Evolutionary conservation across 92 coral and sea anemone genomes (phyloP).

Genomic region (Epizoanthus ramosus): DNA sequence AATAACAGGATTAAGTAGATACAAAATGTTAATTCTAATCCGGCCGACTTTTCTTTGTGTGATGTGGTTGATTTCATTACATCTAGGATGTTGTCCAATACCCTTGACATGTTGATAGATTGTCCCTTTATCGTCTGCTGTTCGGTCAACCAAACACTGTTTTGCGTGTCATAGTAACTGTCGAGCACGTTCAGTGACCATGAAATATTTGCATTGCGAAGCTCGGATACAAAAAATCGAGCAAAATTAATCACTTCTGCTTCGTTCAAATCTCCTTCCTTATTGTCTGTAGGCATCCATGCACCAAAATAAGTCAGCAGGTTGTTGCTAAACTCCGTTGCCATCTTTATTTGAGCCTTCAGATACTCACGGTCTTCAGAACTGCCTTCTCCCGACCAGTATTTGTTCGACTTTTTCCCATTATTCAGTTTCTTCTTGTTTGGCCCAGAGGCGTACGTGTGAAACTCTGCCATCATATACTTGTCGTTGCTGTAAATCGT

Average conservation of each 20-base stretch:
- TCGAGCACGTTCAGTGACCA: constrained; percentile 79
- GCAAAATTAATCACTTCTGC: constrained; percentile 68
- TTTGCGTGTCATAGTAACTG: constrained; percentile 58
- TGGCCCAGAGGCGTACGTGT: constrained; percentile 75
- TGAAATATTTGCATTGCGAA: constrained; percentile 57
- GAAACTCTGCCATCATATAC: constrained; percentile 73
- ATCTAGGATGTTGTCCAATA: constrained; percentile 43
- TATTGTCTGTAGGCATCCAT: constrained; percentile 79
- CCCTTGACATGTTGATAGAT: constrained; percentile 57
- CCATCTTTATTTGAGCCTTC: constrained; percentile 34
- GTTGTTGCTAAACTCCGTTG: constrained; percentile 35
- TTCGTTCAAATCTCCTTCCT: constrained; percentile 43
- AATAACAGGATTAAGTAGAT: neutral
- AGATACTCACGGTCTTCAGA: constrained; percentile 30
- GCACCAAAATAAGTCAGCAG: constrained; percentile 70
- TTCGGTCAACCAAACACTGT: constrained; percentile 53
- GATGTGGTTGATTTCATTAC: neutral
- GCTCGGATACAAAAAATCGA: constrained; percentile 53
- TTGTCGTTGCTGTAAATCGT: constrained; percentile 53
- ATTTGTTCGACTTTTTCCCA: constrained; percentile 39
- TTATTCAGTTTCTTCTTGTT: constrained; percentile 42
- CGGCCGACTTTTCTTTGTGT: neutral
- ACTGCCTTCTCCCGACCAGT: constrained; percentile 69
- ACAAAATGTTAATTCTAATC: neutral
- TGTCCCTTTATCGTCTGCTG: constrained; percentile 39